Evolutionary conservation across 2,797 vertebrate species (phyloP), one percentile per base, ranked within the genome.

Genomic region (Peromyscus eremicus): DNA sequence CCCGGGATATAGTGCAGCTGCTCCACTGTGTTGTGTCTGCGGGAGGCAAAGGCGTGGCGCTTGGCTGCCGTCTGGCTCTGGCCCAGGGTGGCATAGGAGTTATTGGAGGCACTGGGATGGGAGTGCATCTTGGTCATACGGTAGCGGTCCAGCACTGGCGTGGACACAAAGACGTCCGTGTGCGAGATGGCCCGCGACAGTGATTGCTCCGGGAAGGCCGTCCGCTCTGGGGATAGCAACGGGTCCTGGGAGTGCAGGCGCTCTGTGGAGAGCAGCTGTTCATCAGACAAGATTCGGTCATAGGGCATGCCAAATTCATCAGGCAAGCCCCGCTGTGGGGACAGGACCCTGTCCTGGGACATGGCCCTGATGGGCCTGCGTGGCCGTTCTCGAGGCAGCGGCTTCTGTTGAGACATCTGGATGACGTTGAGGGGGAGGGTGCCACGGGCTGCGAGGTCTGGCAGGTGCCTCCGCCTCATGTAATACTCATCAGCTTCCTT

Each of bases 121-220:
- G 99, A 99, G 99, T 99, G 99, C 99, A 99, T 99, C 99, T 99
- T 99, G 98, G 99, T 99, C 99, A 99, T 99, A 99, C 99, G 99
- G 98, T 99, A 99, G 95, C 99, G 99, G 99, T 99, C 99, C 99
- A 99, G 99, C 96, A 99, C 98, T 0, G 99, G 99, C 0, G 99
- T 99, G n/a, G 99, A 99, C 98, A 99, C 99, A 98, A 99, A 99
- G 98, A 99, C 99, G 6, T 99, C 99, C 32, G 99, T 99, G 99
- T 99, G 99, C 0, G 99, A 99, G 98, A 99, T 98, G 68, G 99
- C 99, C 49, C 99, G 99, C 0, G 99, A 99, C 98, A 99, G 99
- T 0, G 99, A 99, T 79, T 99, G 99, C 98, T 99, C 99, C 1
- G 99, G 98, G 86, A 99, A 99, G 97, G 99, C 99, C 23, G 99